phyloP scores from a whole-genome alignment of 2,888 invertebrate species.

The Lycocerus yunnanus region DNA sequence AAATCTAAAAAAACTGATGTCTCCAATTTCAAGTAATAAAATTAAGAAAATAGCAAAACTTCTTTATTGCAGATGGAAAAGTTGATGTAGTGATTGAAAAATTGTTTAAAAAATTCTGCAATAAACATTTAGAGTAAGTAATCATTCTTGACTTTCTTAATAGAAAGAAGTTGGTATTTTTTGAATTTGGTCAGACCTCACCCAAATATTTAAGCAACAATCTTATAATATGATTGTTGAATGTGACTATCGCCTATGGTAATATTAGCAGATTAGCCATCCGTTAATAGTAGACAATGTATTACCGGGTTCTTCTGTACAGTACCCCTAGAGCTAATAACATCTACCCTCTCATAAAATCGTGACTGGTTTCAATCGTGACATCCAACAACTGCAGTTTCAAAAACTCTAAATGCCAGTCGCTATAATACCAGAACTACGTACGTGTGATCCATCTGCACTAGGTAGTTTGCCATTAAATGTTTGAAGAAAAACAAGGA shows the following conservation, averaged over 20 bases:
- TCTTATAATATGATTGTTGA: conserved; percentile 22
- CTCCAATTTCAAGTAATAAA: no score
- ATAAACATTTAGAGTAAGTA: no score
- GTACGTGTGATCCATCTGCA: not conserved
- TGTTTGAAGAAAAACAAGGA: not conserved
- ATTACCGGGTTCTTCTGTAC: conserved; percentile 46
- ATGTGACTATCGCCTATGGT: conserved; percentile 42
- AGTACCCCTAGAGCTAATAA: conserved; percentile 30
- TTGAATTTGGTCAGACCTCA: not conserved
- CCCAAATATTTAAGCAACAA: not conserved
- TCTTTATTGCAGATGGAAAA: no score
- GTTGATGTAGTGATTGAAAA: no score
- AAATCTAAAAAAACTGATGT: no score
- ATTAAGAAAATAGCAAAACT: no score
- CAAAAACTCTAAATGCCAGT: not conserved
- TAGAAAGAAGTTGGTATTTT: no score
- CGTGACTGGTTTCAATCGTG: conserved; percentile 53
- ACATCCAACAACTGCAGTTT: conserved; percentile 41
- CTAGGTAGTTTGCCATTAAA: not conserved
- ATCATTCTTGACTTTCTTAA: no score
- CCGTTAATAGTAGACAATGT: conserved; percentile 31
- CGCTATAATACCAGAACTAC: not conserved
- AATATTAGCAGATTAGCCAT: conserved; percentile 42
- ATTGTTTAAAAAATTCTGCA: no score
- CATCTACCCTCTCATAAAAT: conserved; percentile 45